Evolutionary conservation across 2,797 vertebrate genomes (phyloP).

Genomic region (Epinephelus coioides): DNA sequence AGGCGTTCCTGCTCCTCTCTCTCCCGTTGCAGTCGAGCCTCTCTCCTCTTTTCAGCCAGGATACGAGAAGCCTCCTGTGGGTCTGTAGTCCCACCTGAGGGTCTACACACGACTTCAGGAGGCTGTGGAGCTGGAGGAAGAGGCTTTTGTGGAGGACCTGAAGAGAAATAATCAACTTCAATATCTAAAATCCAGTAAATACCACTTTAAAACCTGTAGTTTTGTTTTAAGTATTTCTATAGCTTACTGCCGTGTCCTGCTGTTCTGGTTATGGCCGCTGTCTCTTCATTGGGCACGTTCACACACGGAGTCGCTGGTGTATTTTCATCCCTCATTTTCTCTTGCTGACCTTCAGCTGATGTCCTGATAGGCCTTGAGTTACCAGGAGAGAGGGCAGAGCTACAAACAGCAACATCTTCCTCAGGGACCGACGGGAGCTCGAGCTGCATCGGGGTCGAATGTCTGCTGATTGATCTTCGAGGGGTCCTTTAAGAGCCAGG

Average conservation of each 20-base stretch:
- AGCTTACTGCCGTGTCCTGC: constrained; percentile 66
- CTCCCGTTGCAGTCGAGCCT: constrained; percentile 92
- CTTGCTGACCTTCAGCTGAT: constrained; percentile 72
- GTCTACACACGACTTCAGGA: constrained; percentile 65
- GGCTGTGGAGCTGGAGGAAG: constrained; percentile 44
- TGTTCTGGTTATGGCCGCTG: constrained; percentile 22
- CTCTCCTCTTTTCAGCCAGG: constrained; percentile 91
- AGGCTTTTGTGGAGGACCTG: constrained; percentile 45
- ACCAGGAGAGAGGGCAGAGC: constrained; percentile 50
- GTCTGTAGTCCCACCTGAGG: constrained; percentile 90
- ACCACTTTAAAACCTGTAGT: background rate
- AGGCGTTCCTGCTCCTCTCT: constrained; percentile 89
- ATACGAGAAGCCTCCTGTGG: constrained; percentile 91
- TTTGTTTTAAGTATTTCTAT: background rate
- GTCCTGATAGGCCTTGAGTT: constrained; percentile 83
- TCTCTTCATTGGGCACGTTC: constrained; percentile 23
- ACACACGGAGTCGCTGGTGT: constrained; percentile 27
- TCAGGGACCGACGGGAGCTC: constrained; percentile 82
- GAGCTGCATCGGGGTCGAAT: constrained; percentile 69
- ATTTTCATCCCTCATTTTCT: constrained; percentile 71
- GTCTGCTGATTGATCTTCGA: constrained; percentile 68
- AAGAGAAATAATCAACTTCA: constrained; percentile 8
- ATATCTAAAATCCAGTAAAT: background rate
- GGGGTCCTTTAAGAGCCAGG: constrained; percentile 59
- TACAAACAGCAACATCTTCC: constrained; percentile 70